Evolutionary conservation across 2,797 vertebrate genomes (phyloP).

Genomic region (Danio aesculapii): DNA sequence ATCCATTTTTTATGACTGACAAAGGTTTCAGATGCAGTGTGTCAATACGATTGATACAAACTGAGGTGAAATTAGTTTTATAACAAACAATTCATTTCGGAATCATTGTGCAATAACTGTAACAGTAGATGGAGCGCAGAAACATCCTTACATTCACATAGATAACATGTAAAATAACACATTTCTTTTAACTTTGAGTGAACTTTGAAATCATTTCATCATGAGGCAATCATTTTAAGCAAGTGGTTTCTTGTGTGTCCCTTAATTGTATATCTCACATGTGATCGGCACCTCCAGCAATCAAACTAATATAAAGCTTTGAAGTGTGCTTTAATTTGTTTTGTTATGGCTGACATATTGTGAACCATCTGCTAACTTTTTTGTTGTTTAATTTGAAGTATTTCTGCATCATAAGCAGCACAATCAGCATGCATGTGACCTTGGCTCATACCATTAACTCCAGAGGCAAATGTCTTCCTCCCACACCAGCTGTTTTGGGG

Average conservation of each 20-base stretch:
- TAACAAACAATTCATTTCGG: no score
- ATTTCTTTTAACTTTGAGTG: background rate
- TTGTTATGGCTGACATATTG: background rate
- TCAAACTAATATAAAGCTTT: background rate
- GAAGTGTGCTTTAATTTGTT: background rate
- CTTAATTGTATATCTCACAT: background rate
- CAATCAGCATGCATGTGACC: conserved; percentile 76
- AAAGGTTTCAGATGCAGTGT: no score
- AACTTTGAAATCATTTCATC: background rate
- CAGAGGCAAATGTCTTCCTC: conserved; percentile 71
- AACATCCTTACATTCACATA: background rate
- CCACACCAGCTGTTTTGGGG: conserved; percentile 73
- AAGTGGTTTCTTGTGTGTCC: background rate
- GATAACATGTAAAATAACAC: no score
- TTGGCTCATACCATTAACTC: conserved; percentile 79
- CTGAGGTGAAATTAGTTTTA: no score
- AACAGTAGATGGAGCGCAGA: conserved; percentile 41
- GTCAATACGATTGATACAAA: no score
- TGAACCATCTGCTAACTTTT: background rate
- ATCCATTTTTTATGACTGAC: no score
- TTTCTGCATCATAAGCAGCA: conserved; percentile 59
- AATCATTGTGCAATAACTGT: no score
- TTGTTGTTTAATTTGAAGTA: background rate
- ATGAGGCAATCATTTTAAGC: background rate
- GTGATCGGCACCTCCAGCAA: no score